phyloP scores from a whole-genome alignment of 1,140 invertebrate genomes.

The Orussus abietinus region DNA sequence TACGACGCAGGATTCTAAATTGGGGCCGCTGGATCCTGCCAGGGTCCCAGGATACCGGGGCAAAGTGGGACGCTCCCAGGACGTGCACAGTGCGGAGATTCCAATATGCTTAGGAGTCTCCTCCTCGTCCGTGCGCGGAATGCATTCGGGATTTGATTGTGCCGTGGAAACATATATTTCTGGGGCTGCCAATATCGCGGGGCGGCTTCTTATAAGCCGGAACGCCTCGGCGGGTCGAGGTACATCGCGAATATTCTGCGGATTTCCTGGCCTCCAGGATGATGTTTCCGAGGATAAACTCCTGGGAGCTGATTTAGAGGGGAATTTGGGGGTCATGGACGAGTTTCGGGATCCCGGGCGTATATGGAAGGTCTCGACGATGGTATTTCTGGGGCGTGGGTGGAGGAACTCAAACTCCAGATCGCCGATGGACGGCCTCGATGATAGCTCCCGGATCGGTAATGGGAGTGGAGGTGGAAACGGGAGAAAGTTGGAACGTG shows the following conservation, averaged over 20 bases:
- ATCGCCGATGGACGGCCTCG: too few relatives aligned
- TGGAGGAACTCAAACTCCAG: too few relatives aligned
- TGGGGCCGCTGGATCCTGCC: too few relatives aligned
- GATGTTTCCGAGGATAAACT: constrained; percentile 2
- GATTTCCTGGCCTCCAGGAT: constrained; percentile 1
- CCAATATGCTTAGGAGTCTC: constrained; percentile 41
- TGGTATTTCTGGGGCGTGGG: too few relatives aligned
- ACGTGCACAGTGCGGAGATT: too few relatives aligned
- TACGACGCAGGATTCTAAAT: too few relatives aligned
- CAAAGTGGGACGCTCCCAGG: too few relatives aligned
- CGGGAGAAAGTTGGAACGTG: too few relatives aligned
- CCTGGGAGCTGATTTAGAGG: constrained; percentile 1
- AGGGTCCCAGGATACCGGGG: too few relatives aligned
- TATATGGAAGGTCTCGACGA: too few relatives aligned
- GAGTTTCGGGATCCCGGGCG: not conserved
- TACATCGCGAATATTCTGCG: not conserved
- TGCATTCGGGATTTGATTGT: constrained; percentile 42
- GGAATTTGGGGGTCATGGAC: constrained; percentile 2
- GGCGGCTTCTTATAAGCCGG: constrained; percentile 11
- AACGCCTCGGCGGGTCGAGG: not conserved
- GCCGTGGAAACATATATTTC: constrained; percentile 40
- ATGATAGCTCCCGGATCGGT: too few relatives aligned
- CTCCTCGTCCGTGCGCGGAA: constrained; percentile 36
- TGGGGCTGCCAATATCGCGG: constrained; percentile 34
- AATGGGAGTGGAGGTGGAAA: too few relatives aligned